Percentiles rank a stretch among this genome's conserved stretches.
Evolutionary conservation across 2,797 vertebrate species (phyloP).

Genomic region (Arctocebus calabarensis): DNA sequence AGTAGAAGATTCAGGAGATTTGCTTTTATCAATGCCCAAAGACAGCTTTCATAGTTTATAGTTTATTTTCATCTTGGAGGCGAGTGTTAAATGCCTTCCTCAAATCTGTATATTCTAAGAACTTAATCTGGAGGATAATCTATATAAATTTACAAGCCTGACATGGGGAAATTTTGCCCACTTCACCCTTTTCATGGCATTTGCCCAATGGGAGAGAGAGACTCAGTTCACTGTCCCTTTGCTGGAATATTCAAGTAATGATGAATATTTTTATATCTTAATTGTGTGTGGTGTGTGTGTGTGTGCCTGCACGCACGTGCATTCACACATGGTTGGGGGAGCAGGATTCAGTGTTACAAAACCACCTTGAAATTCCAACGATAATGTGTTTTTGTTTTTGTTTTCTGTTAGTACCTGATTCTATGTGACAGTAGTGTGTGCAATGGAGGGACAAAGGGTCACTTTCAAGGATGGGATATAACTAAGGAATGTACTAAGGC

Average conservation of each 20-base stretch:
- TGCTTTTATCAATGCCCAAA: slow-evolving; percentile 55
- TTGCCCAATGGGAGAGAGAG: not conserved
- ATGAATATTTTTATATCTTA: slow-evolving; percentile 3
- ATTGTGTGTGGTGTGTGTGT: not conserved
- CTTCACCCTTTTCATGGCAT: not conserved
- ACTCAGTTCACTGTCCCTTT: not conserved
- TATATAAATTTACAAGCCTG: slow-evolving; percentile 7
- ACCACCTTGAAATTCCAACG: slow-evolving; percentile 13
- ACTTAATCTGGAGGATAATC: slow-evolving; percentile 47
- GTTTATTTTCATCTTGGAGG: slow-evolving; percentile 68
- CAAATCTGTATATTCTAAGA: slow-evolving; percentile 42
- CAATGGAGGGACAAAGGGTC: not conserved
- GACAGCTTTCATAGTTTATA: slow-evolving; percentile 51
- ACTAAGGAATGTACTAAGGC: not conserved
- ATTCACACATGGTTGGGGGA: not conserved
- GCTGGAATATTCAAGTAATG: slow-evolving; percentile 33
- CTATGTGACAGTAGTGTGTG: not conserved
- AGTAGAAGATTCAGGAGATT: slow-evolving; percentile 45
- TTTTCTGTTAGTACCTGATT: not conserved
- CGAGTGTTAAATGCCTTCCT: slow-evolving; percentile 58
- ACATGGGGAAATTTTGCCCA: slow-evolving; percentile 13
- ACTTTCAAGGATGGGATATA: not conserved
- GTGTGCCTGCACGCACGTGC: not conserved
- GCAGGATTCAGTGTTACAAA: slow-evolving; percentile 24
- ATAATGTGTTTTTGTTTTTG: not conserved